Base-by-base conservation (phyloP, 2,797 vertebrate genomes). In the Sitta carolinensis region DNA sequence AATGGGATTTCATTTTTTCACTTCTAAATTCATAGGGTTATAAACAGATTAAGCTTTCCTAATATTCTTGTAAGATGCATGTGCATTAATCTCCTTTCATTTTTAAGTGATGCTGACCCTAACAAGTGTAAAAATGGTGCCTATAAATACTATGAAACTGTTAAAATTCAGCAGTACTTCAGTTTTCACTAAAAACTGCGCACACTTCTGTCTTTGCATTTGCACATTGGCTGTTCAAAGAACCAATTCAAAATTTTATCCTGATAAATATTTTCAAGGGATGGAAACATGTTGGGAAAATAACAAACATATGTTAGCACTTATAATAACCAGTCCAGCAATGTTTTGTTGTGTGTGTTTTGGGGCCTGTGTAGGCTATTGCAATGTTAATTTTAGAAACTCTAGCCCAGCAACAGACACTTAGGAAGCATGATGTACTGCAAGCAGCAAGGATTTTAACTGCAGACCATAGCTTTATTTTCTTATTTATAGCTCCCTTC, bases 341-440 rank as follows among this genome's bases (percentile, higher is more conserved):
- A 2, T 84, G 85, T 88, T 95, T 93, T 67, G 55, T 91, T 48
- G 29, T 69, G 59, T 73, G 62, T 5, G 4, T 91, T 91, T 88
- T 82, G 66, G 48, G 90, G 78, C 76, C 66, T 93, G 22, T 90
- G 90, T 92, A 91, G 74, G 87, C 88, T 94, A 95, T 47, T 82
- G 73, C 86, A 79, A 29, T 75, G 92, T 94, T 96, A 95, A 96
- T 94, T 94, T 95, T 96, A 96, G 94, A 95, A 94, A 94, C 69
- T 40, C 90, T 29, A 95, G 81, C 94, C 90, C 88, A 82, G 91
- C 94, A 97, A 96, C 91, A 87, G 87, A 94, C 85, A 93, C 85
- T 92, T 86, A 92, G 84, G 73, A 95, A 73, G 87, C 93, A 94
- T 89, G 88, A 94, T 96, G 77, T 81, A 96, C 72, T 95, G 90